Percentiles rank a stretch among this genome's conserved stretches.
Evolutionary conservation across 2,888 invertebrate species (phyloP).

Genomic region (Phytoseiulus persimilis): DNA sequence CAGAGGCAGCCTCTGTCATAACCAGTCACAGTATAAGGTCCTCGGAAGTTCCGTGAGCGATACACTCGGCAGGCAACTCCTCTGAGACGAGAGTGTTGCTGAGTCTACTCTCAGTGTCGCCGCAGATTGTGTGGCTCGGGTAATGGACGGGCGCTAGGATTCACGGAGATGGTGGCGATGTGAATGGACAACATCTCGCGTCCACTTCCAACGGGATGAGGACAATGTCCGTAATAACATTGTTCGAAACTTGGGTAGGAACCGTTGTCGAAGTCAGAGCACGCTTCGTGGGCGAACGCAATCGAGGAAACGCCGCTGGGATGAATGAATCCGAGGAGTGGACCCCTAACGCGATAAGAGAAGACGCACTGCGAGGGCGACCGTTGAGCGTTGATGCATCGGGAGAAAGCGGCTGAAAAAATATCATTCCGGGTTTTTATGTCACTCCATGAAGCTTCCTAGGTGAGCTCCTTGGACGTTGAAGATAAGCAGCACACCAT

Average conservation of each 20-base stretch:
- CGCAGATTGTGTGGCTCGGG: too few relatives aligned
- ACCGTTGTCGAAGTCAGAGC: background rate
- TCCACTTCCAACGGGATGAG: too few relatives aligned
- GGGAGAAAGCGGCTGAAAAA: background rate
- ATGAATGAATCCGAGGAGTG: background rate
- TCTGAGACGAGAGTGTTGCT: too few relatives aligned
- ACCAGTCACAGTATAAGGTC: background rate
- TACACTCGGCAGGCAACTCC: too few relatives aligned
- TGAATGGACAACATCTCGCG: too few relatives aligned
- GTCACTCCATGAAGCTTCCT: background rate
- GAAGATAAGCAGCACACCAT: background rate
- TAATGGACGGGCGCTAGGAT: too few relatives aligned
- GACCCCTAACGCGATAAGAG: background rate
- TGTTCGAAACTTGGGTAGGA: too few relatives aligned
- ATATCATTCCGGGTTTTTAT: background rate
- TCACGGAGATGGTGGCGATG: too few relatives aligned
- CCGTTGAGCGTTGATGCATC: background rate
- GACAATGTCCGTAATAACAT: too few relatives aligned
- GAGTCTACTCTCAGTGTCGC: too few relatives aligned
- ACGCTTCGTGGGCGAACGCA: background rate
- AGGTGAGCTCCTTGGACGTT: background rate
- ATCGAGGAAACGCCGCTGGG: background rate
- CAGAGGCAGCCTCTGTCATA: background rate
- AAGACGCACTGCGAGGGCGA: background rate
- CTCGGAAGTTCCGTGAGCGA: too few relatives aligned